Conservation (phyloP, 2,888 invertebrate species). For the Aelia acuminata region DNA sequence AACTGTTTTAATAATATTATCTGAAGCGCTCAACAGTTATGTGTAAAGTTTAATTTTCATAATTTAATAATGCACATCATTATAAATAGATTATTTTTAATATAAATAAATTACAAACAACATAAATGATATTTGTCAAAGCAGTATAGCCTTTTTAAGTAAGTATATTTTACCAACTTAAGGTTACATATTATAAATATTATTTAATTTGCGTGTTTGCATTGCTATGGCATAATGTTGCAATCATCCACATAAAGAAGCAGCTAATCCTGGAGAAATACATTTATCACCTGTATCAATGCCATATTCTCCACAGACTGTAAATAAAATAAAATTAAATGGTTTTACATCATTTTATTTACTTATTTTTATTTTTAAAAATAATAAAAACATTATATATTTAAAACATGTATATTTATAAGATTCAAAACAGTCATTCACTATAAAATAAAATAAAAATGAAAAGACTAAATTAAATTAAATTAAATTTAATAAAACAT, state of each 20-base stretch:
- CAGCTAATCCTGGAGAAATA: neutral
- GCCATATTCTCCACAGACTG: neutral
- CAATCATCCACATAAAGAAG: neutral
- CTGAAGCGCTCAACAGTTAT: no score
- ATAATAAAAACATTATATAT: no score
- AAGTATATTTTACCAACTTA: neutral
- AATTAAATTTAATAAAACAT: no score
- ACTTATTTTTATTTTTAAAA: no score
- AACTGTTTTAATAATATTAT: no score
- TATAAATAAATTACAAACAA: slow-evolving; percentile 2
- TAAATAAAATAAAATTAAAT: neutral
- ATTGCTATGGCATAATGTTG: neutral
- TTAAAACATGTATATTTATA: no score
- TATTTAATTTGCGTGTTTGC: neutral
- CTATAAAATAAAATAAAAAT: no score
- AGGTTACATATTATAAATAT: neutral
- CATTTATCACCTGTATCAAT: neutral
- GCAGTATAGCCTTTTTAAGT: neutral
- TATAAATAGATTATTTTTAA: neutral
- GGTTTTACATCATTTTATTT: no score
- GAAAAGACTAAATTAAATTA: no score
- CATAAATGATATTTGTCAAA: neutral
- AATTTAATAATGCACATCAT: neutral
- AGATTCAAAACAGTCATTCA: no score
- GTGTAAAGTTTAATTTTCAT: neutral